Evolutionary conservation across 1,140 invertebrate genomes (phyloP).

Genomic region (Bombus soroeensis): DNA sequence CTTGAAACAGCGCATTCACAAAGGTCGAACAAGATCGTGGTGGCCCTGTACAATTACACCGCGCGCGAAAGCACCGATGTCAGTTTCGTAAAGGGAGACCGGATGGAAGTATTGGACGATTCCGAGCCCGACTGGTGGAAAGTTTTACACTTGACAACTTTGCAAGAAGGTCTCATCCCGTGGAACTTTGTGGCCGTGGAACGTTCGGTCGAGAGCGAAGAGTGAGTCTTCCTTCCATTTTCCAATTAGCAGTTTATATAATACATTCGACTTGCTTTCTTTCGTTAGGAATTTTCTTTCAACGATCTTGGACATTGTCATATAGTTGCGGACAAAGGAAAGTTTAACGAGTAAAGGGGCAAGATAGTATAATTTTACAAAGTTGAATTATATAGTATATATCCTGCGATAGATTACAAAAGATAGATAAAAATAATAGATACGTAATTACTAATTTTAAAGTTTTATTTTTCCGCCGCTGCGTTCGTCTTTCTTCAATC

Average conservation of each 20-base stretch:
- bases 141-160: constrained; percentile 92
- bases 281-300: too few relatives aligned
- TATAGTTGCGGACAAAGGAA: too few relatives aligned
- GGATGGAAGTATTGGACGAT: constrained; percentile 94
- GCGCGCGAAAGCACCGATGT: constrained; percentile 95
- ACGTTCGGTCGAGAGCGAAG: constrained; percentile 96
- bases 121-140: constrained; percentile 97
- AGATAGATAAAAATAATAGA: too few relatives aligned
- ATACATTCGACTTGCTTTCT: background rate
- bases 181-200: constrained; percentile 97
- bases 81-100: constrained; percentile 95
- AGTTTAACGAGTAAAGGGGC: background rate
- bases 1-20: constrained; percentile 77
- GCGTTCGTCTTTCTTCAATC: too few relatives aligned
- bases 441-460: too few relatives aligned
- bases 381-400: too few relatives aligned
- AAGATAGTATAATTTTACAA: too few relatives aligned
- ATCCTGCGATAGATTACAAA: too few relatives aligned
- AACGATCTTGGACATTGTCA: background rate
- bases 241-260: background rate
- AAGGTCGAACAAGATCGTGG: constrained; percentile 86
- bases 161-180: constrained; percentile 94
- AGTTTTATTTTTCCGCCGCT: too few relatives aligned
- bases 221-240: constrained; percentile 86
- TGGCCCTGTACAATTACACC: constrained; percentile 95